phyloP scores from a whole-genome alignment of 2,113 vertebrate genomes.

The Pedionomus torquatus region DNA sequence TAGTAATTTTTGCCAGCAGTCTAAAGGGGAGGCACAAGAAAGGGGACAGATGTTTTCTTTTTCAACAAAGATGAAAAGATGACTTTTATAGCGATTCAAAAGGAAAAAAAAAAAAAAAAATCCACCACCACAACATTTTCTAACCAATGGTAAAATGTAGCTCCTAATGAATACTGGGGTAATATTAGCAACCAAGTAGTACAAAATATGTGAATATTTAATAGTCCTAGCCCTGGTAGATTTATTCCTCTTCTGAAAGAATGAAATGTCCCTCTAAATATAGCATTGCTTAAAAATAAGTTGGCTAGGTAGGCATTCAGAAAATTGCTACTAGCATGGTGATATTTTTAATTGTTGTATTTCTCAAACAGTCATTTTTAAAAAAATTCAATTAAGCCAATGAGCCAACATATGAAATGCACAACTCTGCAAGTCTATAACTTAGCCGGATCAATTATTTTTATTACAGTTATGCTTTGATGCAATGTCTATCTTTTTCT shows the following conservation, averaged over 20 bases:
- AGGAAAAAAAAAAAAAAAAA: neutral
- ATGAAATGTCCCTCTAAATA: constrained; percentile 40
- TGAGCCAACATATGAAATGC: neutral
- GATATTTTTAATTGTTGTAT: neutral
- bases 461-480: neutral
- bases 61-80: neutral
- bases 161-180: constrained; percentile 29
- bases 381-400: neutral
- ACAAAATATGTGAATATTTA: constrained; percentile 59
- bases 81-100: neutral
- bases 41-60: neutral
- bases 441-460: neutral
- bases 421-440: neutral
- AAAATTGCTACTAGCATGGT: neutral
- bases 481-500: neutral
- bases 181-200: constrained; percentile 43
- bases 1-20: neutral
- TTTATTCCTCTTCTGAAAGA: constrained; percentile 34
- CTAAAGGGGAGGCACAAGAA: neutral
- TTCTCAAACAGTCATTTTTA: neutral
- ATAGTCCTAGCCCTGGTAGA: constrained; percentile 13
- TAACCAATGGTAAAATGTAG: neutral
- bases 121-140: neutral
- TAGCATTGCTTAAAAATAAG: constrained; percentile 37
- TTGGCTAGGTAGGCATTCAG: neutral